These are phyloP conservation scores for Omphaloscelis lunosa DNA, from an alignment of 2,888 invertebrate species.

Conservation along the genomic window DNA sequence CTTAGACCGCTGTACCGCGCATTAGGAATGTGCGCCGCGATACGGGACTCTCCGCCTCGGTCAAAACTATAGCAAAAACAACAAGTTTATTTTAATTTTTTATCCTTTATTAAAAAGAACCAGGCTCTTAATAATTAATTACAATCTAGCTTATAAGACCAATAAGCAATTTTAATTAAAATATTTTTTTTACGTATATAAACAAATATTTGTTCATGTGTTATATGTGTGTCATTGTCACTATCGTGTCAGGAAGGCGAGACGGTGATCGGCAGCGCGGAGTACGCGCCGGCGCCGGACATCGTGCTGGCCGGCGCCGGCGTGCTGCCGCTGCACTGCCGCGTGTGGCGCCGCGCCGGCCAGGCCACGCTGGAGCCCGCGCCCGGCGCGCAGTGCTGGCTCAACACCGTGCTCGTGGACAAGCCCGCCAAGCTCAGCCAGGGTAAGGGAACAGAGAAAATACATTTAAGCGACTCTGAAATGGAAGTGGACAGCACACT, in stretches of 20 bases:
- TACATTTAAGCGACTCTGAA: background rate
- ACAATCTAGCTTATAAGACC: no score
- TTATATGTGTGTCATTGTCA: no score
- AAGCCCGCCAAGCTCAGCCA: slow-evolving; percentile 95
- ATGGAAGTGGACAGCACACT: background rate
- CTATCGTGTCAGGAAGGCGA: slow-evolving; percentile 93
- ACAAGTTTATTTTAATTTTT: no score
- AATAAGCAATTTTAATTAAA: no score
- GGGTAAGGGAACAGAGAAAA: slow-evolving; percentile 76
- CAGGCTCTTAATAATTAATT: no score
- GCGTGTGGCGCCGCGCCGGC: slow-evolving; percentile 93
- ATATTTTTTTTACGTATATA: no score
- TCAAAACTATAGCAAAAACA: background rate
- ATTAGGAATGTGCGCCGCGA: no score
- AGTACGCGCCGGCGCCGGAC: slow-evolving; percentile 93
- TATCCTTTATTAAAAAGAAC: no score
- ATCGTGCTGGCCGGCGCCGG: slow-evolving; percentile 95
- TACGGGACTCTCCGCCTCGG: no score
- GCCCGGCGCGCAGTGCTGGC: slow-evolving; percentile 94
- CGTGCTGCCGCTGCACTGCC: slow-evolving; percentile 95
- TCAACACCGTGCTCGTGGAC: slow-evolving; percentile 95
- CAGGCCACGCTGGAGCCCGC: slow-evolving; percentile 94
- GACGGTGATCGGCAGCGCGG: slow-evolving; percentile 95
- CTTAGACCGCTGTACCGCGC: no score
- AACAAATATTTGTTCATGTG: no score